These are phyloP conservation scores for Limnodromus scolopaceus DNA, from an alignment of 2,797 vertebrate genomes.

Conservation along the genomic window DNA sequence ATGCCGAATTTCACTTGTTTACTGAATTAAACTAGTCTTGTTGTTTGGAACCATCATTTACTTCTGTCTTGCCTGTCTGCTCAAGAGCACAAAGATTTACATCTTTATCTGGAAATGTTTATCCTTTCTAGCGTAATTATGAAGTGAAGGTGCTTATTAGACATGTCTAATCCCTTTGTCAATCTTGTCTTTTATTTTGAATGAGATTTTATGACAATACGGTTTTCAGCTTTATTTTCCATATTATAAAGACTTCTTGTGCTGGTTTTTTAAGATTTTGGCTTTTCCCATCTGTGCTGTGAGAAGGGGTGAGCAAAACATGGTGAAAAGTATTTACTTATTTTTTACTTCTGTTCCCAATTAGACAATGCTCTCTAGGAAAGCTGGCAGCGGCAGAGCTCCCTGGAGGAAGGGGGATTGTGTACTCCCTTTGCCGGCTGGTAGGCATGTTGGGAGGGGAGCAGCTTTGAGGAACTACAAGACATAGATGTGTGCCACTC, in stretches of 20 bases:
- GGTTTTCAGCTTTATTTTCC: neutral
- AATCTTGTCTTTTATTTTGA: neutral
- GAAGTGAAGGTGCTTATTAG: slow-evolving; percentile 13
- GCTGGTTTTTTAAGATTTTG: neutral
- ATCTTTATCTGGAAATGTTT: slow-evolving; percentile 8
- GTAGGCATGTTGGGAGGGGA: rapidly evolving
- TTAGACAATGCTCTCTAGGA: neutral
- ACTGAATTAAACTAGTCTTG: neutral
- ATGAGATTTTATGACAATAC: neutral
- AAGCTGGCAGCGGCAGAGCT: neutral
- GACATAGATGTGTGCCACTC: neutral
- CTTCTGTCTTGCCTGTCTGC: neutral
- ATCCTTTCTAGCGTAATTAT: neutral
- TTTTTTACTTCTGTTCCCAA: neutral
- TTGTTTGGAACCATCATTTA: neutral
- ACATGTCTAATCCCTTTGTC: neutral
- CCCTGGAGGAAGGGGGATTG: neutral
- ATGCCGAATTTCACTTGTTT: neutral
- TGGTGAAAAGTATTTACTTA: neutral
- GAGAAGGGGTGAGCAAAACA: neutral
- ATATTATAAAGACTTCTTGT: neutral
- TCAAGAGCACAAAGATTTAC: neutral
- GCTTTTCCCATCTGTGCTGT: neutral
- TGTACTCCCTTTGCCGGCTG: rapidly evolving
- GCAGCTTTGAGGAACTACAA: neutral